Conservation (phyloP, 2,113 vertebrate genomes). For the Mormoops blainvillei region DNA sequence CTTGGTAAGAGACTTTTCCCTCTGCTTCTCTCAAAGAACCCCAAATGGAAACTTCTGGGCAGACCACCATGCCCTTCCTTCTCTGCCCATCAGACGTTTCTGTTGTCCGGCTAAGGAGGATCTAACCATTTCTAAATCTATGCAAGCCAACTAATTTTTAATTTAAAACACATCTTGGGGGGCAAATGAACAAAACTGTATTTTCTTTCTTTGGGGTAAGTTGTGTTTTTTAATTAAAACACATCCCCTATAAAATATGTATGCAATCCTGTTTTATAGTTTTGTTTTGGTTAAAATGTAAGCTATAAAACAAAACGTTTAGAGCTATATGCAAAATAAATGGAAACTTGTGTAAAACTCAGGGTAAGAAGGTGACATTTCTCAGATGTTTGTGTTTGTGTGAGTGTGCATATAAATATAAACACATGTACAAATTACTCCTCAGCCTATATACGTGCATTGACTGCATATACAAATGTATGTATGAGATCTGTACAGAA, state of each 20-base stretch:
- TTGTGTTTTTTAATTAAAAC: constrained; percentile 21
- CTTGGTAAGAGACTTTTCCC: constrained; percentile 55
- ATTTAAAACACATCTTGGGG: constrained; percentile 26
- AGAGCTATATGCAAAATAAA: background rate
- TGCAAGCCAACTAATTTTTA: constrained; percentile 33
- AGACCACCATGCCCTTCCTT: constrained; percentile 38
- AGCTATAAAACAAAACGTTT: background rate
- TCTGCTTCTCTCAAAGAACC: constrained; percentile 54
- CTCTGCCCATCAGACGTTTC: background rate
- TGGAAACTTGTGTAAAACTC: background rate
- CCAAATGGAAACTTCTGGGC: background rate
- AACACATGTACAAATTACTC: background rate
- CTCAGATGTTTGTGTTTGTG: background rate
- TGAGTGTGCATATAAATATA: background rate
- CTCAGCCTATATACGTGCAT: background rate
- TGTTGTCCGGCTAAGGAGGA: constrained; percentile 20
- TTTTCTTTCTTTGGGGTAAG: constrained; percentile 47
- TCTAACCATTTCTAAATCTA: constrained; percentile 41
- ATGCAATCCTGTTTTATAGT: background rate
- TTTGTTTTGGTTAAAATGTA: background rate
- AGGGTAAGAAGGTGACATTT: background rate
- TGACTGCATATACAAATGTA: background rate
- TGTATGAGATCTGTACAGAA: too few species aligned
- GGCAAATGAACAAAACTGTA: constrained; percentile 15
- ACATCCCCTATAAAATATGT: constrained; percentile 17